Conservation (phyloP, 1,140 invertebrate genomes). For the Ceratitis capitata region DNA sequence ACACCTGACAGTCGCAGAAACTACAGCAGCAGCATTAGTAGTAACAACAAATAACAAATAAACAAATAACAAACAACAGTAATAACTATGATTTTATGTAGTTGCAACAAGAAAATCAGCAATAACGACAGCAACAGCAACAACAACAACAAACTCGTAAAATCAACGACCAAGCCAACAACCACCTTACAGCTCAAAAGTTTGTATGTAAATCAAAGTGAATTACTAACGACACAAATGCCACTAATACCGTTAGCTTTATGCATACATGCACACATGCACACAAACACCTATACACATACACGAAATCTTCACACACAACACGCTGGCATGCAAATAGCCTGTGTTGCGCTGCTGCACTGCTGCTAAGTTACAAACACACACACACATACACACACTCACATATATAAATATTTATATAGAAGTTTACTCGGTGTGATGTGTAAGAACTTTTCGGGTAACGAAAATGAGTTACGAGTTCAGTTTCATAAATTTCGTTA, state of each 20-base stretch:
- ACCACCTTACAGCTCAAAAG: background rate
- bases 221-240: conserved; percentile 8
- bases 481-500: conserved; percentile 3
- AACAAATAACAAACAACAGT: conserved; percentile 17
- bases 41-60: background rate
- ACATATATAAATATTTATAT: background rate
- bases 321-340: background rate
- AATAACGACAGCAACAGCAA: background rate
- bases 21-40: background rate
- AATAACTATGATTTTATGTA: background rate
- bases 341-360: background rate
- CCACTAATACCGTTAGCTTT: conserved; percentile 6
- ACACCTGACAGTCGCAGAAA: background rate
- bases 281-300: background rate
- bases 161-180: background rate
- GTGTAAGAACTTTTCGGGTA: conserved; percentile 23
- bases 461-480: conserved; percentile 14
- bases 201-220: conserved; percentile 16
- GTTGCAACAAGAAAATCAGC: conserved; percentile 14
- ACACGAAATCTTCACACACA: background rate
- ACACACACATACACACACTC: background rate
- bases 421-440: background rate
- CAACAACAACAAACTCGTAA: background rate
- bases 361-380: no score
- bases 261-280: background rate